Conservation (phyloP, 2,113 vertebrate species). For the Nycticebus coucang region DNA sequence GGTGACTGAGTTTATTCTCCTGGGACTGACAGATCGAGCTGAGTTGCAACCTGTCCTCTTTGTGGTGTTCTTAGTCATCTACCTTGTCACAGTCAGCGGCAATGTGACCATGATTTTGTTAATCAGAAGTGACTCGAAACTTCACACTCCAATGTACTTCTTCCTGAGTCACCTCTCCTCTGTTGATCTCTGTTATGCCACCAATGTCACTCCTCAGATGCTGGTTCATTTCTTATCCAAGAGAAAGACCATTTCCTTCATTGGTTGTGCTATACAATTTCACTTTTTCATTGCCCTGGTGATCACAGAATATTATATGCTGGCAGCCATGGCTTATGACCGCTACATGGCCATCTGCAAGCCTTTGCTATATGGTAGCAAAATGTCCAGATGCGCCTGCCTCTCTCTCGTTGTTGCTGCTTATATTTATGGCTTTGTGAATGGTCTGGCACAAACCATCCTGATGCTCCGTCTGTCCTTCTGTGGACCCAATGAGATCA, state of each 20-base stretch:
- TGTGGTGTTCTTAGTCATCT: conserved; percentile 69
- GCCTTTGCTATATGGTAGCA: conserved; percentile 82
- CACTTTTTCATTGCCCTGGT: conserved; percentile 79
- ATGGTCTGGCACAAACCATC: conserved; percentile 69
- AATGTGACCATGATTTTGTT: conserved; percentile 80
- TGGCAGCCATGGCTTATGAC: conserved; percentile 86
- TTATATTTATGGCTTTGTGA: conserved; percentile 73
- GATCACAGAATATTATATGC: conserved; percentile 84
- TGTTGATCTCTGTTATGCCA: conserved; percentile 82
- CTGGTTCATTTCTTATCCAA: conserved; percentile 79
- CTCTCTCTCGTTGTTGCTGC: conserved; percentile 44
- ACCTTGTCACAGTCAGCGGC: conserved; percentile 73
- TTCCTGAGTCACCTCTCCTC: conserved; percentile 85
- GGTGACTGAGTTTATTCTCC: conserved; percentile 70
- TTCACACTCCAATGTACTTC: conserved; percentile 86
- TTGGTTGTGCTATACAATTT: conserved; percentile 81
- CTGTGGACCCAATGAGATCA: conserved; percentile 80
- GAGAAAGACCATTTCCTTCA: conserved; percentile 78
- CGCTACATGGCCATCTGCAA: conserved; percentile 85
- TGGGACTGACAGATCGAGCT: conserved; percentile 54
- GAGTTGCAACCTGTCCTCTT: conserved; percentile 69
- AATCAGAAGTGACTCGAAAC: conserved; percentile 69
- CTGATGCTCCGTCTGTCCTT: conserved; percentile 79
- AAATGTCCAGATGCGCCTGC: conserved; percentile 77
- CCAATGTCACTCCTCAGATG: conserved; percentile 83